phyloP scores from a whole-genome alignment of 2,113 vertebrate species.

The Oostethus manadensis region DNA sequence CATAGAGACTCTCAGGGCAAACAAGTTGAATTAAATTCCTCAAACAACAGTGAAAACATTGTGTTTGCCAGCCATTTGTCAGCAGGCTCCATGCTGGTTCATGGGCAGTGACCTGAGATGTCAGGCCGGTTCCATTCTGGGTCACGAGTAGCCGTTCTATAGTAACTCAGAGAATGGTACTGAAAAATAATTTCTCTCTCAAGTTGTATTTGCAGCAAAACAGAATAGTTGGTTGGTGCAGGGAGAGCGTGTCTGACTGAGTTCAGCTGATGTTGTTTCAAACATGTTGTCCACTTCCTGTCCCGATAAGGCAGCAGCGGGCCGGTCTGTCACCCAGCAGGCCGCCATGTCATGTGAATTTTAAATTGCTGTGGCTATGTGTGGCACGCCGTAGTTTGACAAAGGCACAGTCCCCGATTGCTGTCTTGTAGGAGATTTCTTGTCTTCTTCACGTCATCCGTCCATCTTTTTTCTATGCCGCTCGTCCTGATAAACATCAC shows the following conservation, averaged over 20 bases:
- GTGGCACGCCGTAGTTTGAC: not conserved
- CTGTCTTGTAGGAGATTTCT: not conserved
- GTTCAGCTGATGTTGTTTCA: conserved; percentile 2
- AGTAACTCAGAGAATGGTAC: too few species aligned
- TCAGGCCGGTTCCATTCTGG: too few species aligned
- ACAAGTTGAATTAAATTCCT: too few species aligned
- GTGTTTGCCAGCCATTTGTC: too few species aligned
- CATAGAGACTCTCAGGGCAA: too few species aligned
- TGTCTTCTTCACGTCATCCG: not conserved
- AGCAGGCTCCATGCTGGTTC: too few species aligned
- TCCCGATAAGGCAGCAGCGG: conserved; percentile 4
- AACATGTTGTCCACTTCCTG: conserved; percentile 18
- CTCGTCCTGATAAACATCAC: too few species aligned
- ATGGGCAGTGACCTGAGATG: too few species aligned
- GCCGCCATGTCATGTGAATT: conserved; percentile 1
- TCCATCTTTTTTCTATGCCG: too few species aligned
- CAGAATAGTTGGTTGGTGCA: conserved; percentile 2
- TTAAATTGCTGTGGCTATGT: not conserved
- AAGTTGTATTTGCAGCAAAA: not conserved
- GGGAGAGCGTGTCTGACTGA: conserved; percentile 1
- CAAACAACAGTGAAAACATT: too few species aligned
- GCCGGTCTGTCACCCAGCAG: not conserved
- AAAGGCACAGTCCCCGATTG: not conserved
- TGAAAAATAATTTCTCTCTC: too few species aligned
- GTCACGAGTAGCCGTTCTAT: too few species aligned